Percentiles rank a stretch among this genome's conserved stretches.
Evolutionary conservation across 1,140 invertebrate species (phyloP).

Genomic region (Armadillidium nasatum): DNA sequence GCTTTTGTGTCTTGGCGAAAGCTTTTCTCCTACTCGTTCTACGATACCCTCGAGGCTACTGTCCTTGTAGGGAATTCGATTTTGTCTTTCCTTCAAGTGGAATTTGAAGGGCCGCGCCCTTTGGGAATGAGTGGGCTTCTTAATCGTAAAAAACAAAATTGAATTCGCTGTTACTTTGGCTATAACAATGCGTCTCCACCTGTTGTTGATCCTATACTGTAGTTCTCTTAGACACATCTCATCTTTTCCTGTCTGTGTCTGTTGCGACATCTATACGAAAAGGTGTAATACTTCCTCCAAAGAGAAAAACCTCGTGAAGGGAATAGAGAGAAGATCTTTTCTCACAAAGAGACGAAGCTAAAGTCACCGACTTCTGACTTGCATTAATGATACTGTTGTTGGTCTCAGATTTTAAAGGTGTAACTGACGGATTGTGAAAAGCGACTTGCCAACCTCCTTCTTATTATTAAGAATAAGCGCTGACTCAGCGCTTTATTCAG

Average conservation of each 20-base stretch:
- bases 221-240: no score
- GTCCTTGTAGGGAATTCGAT: conserved; percentile 7
- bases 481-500: neutral
- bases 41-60: neutral
- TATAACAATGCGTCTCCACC: no score
- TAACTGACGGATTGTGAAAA: neutral
- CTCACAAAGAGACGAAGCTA: neutral
- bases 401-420: neutral
- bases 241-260: no score
- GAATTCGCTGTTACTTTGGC: no score
- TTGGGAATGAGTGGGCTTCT: neutral
- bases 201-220: no score
- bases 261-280: no score
- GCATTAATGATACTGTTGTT: neutral
- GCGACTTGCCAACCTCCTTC: neutral
- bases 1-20: neutral
- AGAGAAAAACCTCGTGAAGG: neutral
- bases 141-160: no score
- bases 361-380: neutral
- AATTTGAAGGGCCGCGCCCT: neutral
- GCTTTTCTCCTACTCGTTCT: neutral
- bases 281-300: neutral
- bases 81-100: neutral
- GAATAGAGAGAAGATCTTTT: neutral
- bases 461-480: neutral